phyloP scores from a whole-genome alignment of 2,888 invertebrate genomes.

The Temnothorax ravouxi region DNA sequence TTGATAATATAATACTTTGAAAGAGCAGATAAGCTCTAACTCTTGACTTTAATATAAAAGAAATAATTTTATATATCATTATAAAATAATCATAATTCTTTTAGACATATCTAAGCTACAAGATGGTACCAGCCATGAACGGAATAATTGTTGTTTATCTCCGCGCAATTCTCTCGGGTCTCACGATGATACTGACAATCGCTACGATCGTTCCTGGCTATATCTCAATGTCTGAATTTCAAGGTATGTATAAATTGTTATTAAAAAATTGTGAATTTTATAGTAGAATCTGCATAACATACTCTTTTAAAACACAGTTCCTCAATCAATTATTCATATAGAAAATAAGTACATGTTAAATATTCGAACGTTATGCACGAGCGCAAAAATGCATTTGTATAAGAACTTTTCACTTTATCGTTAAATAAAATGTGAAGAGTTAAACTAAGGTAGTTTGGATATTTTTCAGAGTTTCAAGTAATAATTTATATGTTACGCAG shows the following conservation, averaged over 20 bases:
- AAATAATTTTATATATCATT: conserved; percentile 32
- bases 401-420: background rate
- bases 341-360: background rate
- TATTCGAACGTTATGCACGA: background rate
- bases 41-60: background rate
- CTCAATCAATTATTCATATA: background rate
- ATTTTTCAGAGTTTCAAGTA: background rate
- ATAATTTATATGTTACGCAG: conserved; percentile 74
- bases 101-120: conserved; percentile 82
- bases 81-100: conserved; percentile 44
- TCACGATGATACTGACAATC: conserved; percentile 77
- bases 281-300: background rate
- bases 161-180: conserved; percentile 77
- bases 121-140: conserved; percentile 81
- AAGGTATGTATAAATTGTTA: conserved; percentile 70
- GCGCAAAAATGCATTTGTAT: background rate
- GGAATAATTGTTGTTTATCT: conserved; percentile 77
- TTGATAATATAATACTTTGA: conserved; percentile 2
- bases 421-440: background rate
- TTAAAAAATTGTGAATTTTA: background rate
- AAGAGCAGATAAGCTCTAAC: background rate
- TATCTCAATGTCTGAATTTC: conserved; percentile 79
- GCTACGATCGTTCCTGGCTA: conserved; percentile 78
- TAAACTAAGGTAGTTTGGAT: background rate
- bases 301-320: background rate